Percentiles rank a stretch among this genome's conserved stretches.
Evolutionary conservation across 2,888 invertebrate species (phyloP).

Genomic region (Drosophila barbarae): DNA sequence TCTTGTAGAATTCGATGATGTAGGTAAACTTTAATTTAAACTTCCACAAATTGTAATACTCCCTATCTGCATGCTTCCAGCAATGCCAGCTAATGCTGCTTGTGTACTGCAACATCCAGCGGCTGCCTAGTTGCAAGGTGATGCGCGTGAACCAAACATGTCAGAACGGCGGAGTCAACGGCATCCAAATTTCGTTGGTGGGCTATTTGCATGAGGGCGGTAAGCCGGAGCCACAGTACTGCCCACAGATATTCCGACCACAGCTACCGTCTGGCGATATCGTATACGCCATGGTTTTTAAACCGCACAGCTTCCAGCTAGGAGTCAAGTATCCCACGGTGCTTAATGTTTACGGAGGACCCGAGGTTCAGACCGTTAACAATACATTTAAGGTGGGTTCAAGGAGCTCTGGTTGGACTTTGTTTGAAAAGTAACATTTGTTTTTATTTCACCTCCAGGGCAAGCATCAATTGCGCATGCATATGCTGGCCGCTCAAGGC

Average conservation of each 20-base stretch:
- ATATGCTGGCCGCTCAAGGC: slow-evolving; percentile 96
- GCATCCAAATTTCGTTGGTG: slow-evolving; percentile 84
- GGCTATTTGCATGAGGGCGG: slow-evolving; percentile 87
- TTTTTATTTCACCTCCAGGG: slow-evolving; percentile 82
- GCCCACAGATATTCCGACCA: slow-evolving; percentile 87
- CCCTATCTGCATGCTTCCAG: slow-evolving; percentile 78
- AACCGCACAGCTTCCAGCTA: slow-evolving; percentile 85
- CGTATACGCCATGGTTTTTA: slow-evolving; percentile 93
- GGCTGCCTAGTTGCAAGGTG: slow-evolving; percentile 89
- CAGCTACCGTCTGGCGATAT: slow-evolving; percentile 85
- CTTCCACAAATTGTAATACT: background rate
- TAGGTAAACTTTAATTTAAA: slow-evolving; percentile 66
- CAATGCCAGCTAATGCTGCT: slow-evolving; percentile 90
- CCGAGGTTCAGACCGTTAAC: slow-evolving; percentile 97
- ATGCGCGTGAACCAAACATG: slow-evolving; percentile 84
- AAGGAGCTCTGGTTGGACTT: background rate
- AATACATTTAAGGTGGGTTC: slow-evolving; percentile 92
- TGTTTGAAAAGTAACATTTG: background rate
- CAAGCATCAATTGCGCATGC: slow-evolving; percentile 93
- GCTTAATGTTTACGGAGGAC: slow-evolving; percentile 98
- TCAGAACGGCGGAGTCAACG: slow-evolving; percentile 84
- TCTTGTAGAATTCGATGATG: slow-evolving; percentile 89
- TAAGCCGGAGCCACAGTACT: slow-evolving; percentile 82
- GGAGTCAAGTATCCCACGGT: slow-evolving; percentile 91
- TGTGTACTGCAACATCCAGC: slow-evolving; percentile 90